Evolutionary conservation across 2,113 vertebrate species (phyloP).

Genomic region (Muntiacus muntjak): DNA sequence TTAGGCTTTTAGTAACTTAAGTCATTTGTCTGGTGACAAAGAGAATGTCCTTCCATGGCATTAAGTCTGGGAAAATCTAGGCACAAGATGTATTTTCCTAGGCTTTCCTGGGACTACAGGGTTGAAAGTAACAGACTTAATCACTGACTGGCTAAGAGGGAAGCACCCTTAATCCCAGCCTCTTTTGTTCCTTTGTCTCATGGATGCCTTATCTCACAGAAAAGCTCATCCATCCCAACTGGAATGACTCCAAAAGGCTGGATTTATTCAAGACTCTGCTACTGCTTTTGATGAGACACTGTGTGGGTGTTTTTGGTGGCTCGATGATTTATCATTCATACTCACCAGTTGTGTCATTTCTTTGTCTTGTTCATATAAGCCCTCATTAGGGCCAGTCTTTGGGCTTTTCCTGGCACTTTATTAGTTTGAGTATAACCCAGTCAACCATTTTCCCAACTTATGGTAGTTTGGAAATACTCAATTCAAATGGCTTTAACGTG

Average conservation of each 20-base stretch:
- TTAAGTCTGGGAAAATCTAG: neutral
- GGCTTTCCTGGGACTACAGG: neutral
- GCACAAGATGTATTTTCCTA: neutral
- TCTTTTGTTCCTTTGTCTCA: neutral
- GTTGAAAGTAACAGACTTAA: neutral
- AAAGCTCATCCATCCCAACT: neutral
- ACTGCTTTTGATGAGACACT: neutral
- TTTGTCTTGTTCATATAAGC: neutral
- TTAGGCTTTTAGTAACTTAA: conserved; percentile 29
- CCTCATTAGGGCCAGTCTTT: neutral
- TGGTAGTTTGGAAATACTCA: neutral
- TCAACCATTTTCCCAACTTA: neutral
- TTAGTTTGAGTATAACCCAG: conserved; percentile 77
- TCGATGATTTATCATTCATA: neutral
- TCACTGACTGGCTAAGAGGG: neutral
- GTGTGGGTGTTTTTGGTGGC: neutral
- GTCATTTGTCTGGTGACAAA: neutral
- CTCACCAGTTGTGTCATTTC: neutral
- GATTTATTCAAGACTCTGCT: neutral
- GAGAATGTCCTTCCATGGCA: neutral
- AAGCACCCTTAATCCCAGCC: neutral
- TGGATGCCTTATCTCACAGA: neutral
- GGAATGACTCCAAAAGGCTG: neutral
- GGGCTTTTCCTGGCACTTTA: conserved; percentile 59
- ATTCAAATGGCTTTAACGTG: neutral